Evolutionary conservation across 2,113 vertebrate genomes (phyloP).

Genomic region (Xenopus tropicalis): UCB_Xtro_10.0 CM004447.2:34404501-34405000

Average conservation of each 20-base stretch:
- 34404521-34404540: too few relatives aligned
- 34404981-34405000: neutral
- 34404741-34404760: neutral
- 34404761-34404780: conserved; percentile 38
- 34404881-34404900: conserved; percentile 69
- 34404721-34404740: neutral
- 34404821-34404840: conserved; percentile 72
- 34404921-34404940: conserved; percentile 64
- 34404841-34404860: conserved; percentile 76
- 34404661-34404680: too few relatives aligned
- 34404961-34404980: conserved; percentile 17
- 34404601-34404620: too few relatives aligned
- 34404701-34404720: too few relatives aligned
- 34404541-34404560: too few relatives aligned
- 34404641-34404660: too few relatives aligned
- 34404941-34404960: conserved; percentile 51
- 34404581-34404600: too few relatives aligned
- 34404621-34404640: too few relatives aligned
- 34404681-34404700: too few relatives aligned
- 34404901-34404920: conserved; percentile 71
- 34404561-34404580: too few relatives aligned
- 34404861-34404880: conserved; percentile 76
- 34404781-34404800: conserved; percentile 68
- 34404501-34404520: too few relatives aligned
- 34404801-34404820: conserved; percentile 75